Evolutionary conservation across 2,888 invertebrate species (phyloP).

Genomic region (Cerastoderma edule): DNA sequence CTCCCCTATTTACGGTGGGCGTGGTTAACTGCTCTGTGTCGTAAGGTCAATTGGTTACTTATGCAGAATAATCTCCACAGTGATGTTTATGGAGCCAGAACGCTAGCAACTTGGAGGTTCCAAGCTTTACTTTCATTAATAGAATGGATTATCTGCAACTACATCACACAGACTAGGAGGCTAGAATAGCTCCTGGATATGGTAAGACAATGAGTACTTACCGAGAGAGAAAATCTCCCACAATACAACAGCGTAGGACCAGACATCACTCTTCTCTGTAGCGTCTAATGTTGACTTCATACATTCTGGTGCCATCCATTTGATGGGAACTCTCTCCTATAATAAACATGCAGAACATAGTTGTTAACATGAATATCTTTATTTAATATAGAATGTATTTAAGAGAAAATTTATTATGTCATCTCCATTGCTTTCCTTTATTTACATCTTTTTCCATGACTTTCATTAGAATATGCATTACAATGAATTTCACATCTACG

Average conservation of each 20-base stretch:
- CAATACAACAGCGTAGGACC: slow-evolving; percentile 67
- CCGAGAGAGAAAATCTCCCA: slow-evolving; percentile 70
- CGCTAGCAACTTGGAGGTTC: neutral
- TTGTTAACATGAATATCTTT: neutral
- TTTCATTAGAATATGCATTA: neutral
- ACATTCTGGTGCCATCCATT: slow-evolving; percentile 68
- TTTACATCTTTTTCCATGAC: neutral
- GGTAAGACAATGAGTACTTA: too few species aligned
- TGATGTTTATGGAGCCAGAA: neutral
- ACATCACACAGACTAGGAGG: too few species aligned
- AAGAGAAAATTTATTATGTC: neutral
- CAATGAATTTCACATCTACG: neutral
- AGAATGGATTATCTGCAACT: neutral
- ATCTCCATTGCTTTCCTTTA: neutral
- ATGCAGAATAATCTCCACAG: neutral
- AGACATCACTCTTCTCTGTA: slow-evolving; percentile 66
- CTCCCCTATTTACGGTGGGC: too few species aligned
- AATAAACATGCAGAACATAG: neutral
- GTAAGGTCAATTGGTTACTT: neutral
- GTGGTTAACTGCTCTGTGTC: too few species aligned
- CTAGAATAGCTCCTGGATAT: too few species aligned
- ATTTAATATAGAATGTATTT: neutral
- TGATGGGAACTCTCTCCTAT: slow-evolving; percentile 66
- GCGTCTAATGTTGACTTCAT: slow-evolving; percentile 55
- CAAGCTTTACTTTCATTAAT: neutral